Evolutionary conservation across 2,113 vertebrate species (phyloP), one percentile per base, ranked within the genome.

Genomic region (Numenius arquata): DNA sequence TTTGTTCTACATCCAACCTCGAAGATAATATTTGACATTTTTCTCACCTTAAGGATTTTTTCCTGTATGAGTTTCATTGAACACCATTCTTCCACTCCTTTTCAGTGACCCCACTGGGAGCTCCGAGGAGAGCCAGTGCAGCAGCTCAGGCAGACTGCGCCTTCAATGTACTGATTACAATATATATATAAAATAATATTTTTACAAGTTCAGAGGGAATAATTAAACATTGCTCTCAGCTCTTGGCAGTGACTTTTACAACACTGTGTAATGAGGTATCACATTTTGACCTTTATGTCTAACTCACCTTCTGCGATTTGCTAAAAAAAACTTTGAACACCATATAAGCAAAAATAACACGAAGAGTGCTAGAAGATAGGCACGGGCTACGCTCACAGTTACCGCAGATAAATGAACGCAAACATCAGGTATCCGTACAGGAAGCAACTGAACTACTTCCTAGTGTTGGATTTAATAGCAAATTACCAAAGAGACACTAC

Each of bases 181-280:
- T 53, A 91, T 13, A 84, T 13, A 84, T 62, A 95, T 36, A 92
- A 81, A 95, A 89, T 62, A 87, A 68, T 93, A 65, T 58, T 92
- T 84, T 50, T 89, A 94, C 96, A 89, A 92, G 87, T 96, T 97
- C 95, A 96, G 83, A 93, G 94, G 95, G 95, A 93, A 93, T 93
- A 95, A 95, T 85, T 95, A 91, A 94, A 85, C 43, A 65, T 55
- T 62, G 63, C 74, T 91, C 71, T 85, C 77, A 45, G 89, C 66
- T 92, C 77, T 45, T 36, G 53, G 89, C 58, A 79, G 77, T 66
- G 84, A 91, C 91, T 96, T 90, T 87, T 89, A 92, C 93, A 93
- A 76, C 81, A 63, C 32, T 25, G 55, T 19, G 32, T 61, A 93
- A 90, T 30, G 34, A 89, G 66, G 72, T 84, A 94, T 40, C 80